phyloP scores from a whole-genome alignment of 2,797 vertebrate species.

The Nothura maculosa region DNA sequence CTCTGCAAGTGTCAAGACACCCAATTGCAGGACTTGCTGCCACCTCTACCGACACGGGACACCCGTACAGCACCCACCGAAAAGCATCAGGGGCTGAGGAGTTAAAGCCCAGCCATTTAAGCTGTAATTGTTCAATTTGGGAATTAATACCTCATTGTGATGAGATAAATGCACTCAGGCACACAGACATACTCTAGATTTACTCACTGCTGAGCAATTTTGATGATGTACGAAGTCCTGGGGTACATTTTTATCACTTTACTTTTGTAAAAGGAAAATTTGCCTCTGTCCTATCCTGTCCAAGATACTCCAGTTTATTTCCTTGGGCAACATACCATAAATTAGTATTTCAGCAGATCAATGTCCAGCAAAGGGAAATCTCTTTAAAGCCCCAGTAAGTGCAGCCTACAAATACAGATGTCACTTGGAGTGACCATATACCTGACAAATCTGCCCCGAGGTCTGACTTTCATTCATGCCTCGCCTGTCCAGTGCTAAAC shows the following conservation, averaged over 20 bases:
- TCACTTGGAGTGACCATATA: neutral
- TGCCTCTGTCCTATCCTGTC: neutral
- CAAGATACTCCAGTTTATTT: neutral
- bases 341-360: neutral
- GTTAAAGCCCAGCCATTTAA: neutral
- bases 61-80: neutral
- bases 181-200: neutral
- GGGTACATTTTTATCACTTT: neutral
- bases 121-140: neutral
- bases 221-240: neutral
- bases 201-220: neutral
- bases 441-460: neutral
- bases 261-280: neutral
- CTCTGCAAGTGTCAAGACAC: neutral
- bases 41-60: neutral
- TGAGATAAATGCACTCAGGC: neutral
- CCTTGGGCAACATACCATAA: neutral
- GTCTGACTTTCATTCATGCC: neutral
- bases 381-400: neutral
- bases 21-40: neutral
- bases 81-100: neutral
- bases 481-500: rapidly evolving
- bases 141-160: neutral
- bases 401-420: neutral
- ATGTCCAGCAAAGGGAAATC: neutral